Evolutionary conservation across 2,797 vertebrate species (phyloP).

Genomic region (Leptodactylus fallax): DNA sequence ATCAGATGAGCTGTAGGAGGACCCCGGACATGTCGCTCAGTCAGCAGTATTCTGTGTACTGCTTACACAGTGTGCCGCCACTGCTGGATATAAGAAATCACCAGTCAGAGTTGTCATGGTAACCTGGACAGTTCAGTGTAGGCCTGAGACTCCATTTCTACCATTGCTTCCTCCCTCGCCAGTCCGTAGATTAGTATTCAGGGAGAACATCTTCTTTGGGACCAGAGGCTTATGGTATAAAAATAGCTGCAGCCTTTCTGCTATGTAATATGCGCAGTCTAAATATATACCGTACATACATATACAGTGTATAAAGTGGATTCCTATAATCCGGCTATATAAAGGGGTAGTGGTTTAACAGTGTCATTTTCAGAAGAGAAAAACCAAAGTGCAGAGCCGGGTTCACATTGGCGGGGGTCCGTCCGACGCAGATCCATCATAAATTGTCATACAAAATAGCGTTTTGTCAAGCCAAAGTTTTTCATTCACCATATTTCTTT

Average conservation of each 20-base stretch:
- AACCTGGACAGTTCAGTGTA: constrained; percentile 62
- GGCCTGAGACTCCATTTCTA: constrained; percentile 55
- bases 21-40: neutral
- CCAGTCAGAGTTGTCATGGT: constrained; percentile 72
- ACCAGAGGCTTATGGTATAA: constrained; percentile 67
- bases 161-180: constrained; percentile 49
- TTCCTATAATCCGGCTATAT: neutral
- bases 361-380: too few species aligned
- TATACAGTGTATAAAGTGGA: neutral
- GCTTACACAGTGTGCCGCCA: too few species aligned
- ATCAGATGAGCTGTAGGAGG: too few species aligned
- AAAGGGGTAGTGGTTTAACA: too few species aligned
- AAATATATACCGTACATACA: constrained; percentile 14
- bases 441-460: too few species aligned
- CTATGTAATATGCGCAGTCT: too few species aligned
- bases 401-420: too few species aligned
- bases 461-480: too few species aligned
- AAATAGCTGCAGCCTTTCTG: constrained; percentile 65
- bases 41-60: constrained; percentile 5
- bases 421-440: too few species aligned
- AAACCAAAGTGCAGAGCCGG: too few species aligned
- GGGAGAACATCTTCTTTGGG: constrained; percentile 65
- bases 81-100: constrained; percentile 66
- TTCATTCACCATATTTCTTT: too few species aligned
- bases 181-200: constrained; percentile 65